Evolutionary conservation across 1,140 invertebrate genomes (phyloP), one percentile per base, ranked within the genome.

Genomic region (Cheumatopsyche charites): DNA sequence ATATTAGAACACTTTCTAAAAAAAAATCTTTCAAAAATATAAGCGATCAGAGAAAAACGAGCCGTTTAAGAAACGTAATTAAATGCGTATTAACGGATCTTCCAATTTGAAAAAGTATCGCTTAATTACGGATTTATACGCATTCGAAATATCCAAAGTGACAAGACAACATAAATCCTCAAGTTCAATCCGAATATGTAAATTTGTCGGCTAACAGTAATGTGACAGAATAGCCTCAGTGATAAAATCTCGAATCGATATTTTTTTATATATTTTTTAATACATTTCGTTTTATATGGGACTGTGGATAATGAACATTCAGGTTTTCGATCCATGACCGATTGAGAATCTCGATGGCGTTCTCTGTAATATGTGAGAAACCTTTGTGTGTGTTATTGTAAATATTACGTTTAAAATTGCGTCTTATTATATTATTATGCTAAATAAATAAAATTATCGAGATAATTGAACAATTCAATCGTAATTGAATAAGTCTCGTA

Each of bases 371-470:
- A 52, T 52, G 29, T 3, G 29, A 36, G 9, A 36, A 4, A 36
- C 9, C 9, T 36, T n/a, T n/a, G n/a, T n/a, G n/a, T n/a, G n/a
- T n/a, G n/a, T n/a, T n/a, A n/a, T n/a, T n/a, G n/a, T n/a, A n/a
- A n/a, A n/a, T n/a, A n/a, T n/a, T n/a, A n/a, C n/a, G n/a, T n/a
- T n/a, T n/a, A n/a, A n/a, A 58, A 58, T 58, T 58, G 25, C n/a
- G 23, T 13, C 17, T 25, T 26, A 58, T 58, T 58, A 58, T 58
- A 23, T 25, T 25, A 58, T 58, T 58, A 58, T 2, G 21, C 12
- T 58, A 58, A 58, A 58, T 19, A 58, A 58, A 58, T 19, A 58
- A 58, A 58, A 21, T 23, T 6, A 55, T 4, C 49, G 15, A 36
- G 29, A 21, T 25, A 13, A 58, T 26, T 58, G 25, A 58, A n/a